phyloP scores from a whole-genome alignment of 2,888 invertebrate species.

The Eupithecia dodoneata region DNA sequence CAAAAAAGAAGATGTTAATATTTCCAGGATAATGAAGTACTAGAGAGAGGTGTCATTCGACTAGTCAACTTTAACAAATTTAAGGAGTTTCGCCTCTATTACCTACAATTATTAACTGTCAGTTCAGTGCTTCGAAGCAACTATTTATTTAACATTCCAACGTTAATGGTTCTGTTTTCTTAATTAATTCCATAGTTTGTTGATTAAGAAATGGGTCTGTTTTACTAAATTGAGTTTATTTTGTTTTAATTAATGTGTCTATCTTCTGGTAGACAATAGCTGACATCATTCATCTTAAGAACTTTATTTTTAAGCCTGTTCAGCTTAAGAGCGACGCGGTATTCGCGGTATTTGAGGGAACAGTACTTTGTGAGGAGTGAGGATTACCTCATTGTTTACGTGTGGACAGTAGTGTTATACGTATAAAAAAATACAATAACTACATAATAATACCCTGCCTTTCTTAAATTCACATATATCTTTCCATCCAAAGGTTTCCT shows the following conservation, averaged over 20 bases:
- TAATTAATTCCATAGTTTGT: constrained; percentile 47
- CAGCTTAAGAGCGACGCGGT: not conserved
- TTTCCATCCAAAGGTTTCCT: too few relatives aligned
- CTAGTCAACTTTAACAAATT: not conserved
- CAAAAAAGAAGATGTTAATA: too few relatives aligned
- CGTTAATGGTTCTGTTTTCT: constrained; percentile 46
- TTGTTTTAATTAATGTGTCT: constrained; percentile 28
- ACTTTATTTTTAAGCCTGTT: not conserved
- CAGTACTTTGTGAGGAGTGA: too few relatives aligned
- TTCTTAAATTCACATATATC: too few relatives aligned
- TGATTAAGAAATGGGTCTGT: constrained; percentile 39
- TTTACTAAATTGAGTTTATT: constrained; percentile 31
- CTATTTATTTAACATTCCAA: constrained; percentile 45
- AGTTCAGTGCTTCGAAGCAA: constrained; percentile 33
- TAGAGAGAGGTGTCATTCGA: not conserved
- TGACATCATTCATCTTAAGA: not conserved
- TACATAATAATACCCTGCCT: too few relatives aligned
- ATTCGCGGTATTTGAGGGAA: not conserved
- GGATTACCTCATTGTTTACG: not conserved
- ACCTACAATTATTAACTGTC: not conserved
- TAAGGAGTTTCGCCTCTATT: constrained; percentile 20
- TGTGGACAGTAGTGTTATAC: too few relatives aligned
- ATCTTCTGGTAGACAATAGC: not conserved
- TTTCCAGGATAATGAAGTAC: too few relatives aligned
- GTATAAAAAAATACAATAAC: too few relatives aligned